A percentile compares a stretch with the other conserved stretches of the same genome.
Evolutionary conservation across 1,140 invertebrate genomes (phyloP).

Genomic region (Coboldia fuscipes): DNA sequence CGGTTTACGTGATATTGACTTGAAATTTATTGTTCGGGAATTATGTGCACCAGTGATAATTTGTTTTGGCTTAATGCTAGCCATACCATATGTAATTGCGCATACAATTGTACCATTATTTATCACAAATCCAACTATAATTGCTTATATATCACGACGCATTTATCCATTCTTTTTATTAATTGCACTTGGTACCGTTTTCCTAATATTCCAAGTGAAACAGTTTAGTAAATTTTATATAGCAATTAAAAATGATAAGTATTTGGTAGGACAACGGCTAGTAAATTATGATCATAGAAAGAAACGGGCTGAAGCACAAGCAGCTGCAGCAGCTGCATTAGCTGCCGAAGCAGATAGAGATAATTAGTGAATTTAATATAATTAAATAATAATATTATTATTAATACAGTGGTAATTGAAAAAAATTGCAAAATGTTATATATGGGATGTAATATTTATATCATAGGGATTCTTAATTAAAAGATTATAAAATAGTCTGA

Average conservation of each 20-base stretch:
- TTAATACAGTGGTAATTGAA: too few relatives aligned
- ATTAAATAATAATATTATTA: too few relatives aligned
- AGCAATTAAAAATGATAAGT: constrained; percentile 99
- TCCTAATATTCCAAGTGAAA: constrained; percentile 53
- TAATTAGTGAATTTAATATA: too few relatives aligned
- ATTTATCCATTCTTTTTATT: constrained; percentile 80
- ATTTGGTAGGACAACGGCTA: constrained; percentile 80
- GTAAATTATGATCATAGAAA: constrained; percentile 84
- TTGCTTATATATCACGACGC: constrained; percentile 59
- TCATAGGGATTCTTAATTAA: too few relatives aligned
- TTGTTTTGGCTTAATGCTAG: constrained; percentile 64
- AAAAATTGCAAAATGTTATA: too few relatives aligned
- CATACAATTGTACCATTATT: constrained; percentile 65
- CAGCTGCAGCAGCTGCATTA: too few relatives aligned
- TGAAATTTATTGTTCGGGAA: constrained; percentile 65
- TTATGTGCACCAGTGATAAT: constrained; percentile 78
- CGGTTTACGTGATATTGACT: constrained; percentile 80
- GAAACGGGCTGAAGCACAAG: constrained; percentile 26
- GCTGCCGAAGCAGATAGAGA: too few relatives aligned
- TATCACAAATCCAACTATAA: constrained; percentile 43
- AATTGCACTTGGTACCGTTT: constrained; percentile 37
- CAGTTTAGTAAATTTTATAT: constrained; percentile 90
- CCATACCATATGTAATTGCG: constrained; percentile 75
- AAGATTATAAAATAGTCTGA: too few relatives aligned
- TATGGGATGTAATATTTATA: too few relatives aligned